Evolutionary conservation across 2,797 vertebrate genomes (phyloP).

Genomic region (Ara ararauna): DNA sequence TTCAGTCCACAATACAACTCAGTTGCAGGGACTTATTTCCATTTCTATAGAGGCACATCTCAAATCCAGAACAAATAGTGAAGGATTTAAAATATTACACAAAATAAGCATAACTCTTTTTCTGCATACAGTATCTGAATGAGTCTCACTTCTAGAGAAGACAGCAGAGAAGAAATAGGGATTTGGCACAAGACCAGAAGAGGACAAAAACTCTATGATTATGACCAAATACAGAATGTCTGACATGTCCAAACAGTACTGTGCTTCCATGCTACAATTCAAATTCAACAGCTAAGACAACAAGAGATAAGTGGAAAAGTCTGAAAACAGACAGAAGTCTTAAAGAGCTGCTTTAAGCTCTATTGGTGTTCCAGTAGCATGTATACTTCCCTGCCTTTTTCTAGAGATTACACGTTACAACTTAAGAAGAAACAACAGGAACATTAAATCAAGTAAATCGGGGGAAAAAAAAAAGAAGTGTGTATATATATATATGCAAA

Average conservation of each 20-base stretch:
- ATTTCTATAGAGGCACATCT: conserved; percentile 71
- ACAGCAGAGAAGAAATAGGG: neutral
- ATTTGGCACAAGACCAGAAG: neutral
- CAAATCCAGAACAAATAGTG: conserved; percentile 44
- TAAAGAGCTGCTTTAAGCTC: neutral
- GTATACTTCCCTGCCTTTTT: neutral
- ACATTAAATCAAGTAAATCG: neutral
- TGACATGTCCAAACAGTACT: neutral
- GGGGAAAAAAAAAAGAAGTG: too few relatives aligned
- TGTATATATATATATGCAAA: neutral
- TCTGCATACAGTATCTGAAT: neutral
- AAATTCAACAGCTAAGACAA: neutral
- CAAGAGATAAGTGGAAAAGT: neutral
- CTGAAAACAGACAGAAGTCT: neutral
- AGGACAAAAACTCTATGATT: neutral
- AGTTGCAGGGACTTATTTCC: conserved; percentile 66
- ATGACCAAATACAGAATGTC: neutral
- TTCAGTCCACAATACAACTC: conserved; percentile 22
- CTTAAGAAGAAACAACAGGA: neutral
- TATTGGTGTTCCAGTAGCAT: neutral
- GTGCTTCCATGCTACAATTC: neutral
- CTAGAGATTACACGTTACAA: neutral
- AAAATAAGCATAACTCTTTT: conserved; percentile 45
- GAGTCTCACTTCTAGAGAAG: neutral
- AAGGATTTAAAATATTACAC: conserved; percentile 59